Evolutionary conservation across 2,888 invertebrate species (phyloP), one percentile per base, ranked within the genome.

Genomic region (Cordilura impudica): DNA sequence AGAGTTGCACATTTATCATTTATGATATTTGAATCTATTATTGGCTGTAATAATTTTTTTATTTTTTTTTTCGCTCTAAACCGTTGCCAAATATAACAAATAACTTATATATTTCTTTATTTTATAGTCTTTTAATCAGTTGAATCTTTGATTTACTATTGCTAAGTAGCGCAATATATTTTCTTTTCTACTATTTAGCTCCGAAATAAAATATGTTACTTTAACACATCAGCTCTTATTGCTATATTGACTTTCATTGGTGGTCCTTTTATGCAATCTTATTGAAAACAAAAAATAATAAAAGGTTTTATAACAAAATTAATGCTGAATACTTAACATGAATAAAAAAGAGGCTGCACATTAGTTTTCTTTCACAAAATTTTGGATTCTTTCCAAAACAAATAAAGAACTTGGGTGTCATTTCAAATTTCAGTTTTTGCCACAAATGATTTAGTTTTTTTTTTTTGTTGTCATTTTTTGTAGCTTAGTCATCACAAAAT

Each of bases 401-500:
- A 79, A 79, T 74, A 61, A 79, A 74, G 61, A 60, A 67, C 71
- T 71, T 79, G 78, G 78, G 70, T 78, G 78, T 79, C 74, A 79
- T 74, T 71, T 71, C 49, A 31, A 19, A 49, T 63, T 49, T 47
- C 21, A 6, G 3, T 49, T 19, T 49, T 47, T 49, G 18, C 19
- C 21, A 12, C n/a, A 31, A 29, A 4, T 16, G 49, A 12, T 49
- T 63, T 23, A 45, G 16, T 60, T 26, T 26, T 18, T 49, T 63
- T 35, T 49, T 45, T 60, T 45, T 2, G n/a, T 39, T 58, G 12
- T 39, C n/a, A 31, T 63, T 65, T 26, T 47, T 10, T 73, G 71
- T n/a, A 73, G 78, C 78, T 79, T 75, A 71, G 61, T 79, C 78
- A 79, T 79, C 78, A 79, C 51, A 79, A 75, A 79, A 71, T 79